Percentiles rank a stretch among this genome's conserved stretches.
These are phyloP conservation scores for Mormoops blainvillei DNA, from an alignment of 2,113 vertebrate species.

Conservation along the genomic window DNA sequence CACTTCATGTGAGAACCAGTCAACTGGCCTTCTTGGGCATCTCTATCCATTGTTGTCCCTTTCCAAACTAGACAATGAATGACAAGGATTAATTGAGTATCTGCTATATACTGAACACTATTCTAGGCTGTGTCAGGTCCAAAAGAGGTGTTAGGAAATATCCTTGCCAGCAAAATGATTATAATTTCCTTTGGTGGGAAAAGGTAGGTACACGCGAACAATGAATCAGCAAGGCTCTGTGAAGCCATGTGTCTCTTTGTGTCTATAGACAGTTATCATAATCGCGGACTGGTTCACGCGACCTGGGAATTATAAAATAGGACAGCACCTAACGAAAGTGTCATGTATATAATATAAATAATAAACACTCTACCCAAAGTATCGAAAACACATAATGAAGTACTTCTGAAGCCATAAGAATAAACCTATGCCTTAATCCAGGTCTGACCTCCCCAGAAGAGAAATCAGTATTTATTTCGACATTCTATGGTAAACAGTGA, in stretches of 20 bases:
- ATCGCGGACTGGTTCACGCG: background rate
- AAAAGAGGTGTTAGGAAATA: background rate
- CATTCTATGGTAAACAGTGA: constrained; percentile 15
- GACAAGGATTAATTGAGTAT: background rate
- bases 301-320: background rate
- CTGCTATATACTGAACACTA: background rate
- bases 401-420: background rate
- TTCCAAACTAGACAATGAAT: background rate
- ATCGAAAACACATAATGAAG: background rate
- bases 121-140: background rate
- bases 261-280: background rate
- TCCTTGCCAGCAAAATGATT: background rate
- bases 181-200: background rate
- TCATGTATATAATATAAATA: background rate
- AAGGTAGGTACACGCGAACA: background rate
- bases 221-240: background rate
- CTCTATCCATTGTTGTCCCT: background rate
- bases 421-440: constrained; percentile 24
- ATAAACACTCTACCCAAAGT: background rate
- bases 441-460: background rate
- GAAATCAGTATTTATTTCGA: constrained; percentile 11
- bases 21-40: background rate
- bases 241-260: background rate
- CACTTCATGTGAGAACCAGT: background rate
- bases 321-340: background rate